Conservation (phyloP, 2,888 invertebrate species). For the Cheilosia soror region DNA sequence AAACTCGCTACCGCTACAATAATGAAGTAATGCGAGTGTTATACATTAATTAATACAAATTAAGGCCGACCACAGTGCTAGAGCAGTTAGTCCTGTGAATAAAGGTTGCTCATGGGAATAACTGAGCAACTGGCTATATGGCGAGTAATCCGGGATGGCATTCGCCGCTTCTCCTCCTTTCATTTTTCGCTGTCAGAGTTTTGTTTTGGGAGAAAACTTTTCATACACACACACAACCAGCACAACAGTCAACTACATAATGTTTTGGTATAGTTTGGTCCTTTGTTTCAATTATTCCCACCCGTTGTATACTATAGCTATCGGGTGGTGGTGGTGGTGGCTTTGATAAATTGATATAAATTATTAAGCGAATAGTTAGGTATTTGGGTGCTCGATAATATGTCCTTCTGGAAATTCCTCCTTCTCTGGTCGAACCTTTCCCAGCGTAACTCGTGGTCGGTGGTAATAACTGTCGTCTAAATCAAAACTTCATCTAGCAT, state of each 20-base stretch:
- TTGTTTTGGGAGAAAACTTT: slow-evolving; percentile 47
- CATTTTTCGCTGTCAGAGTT: neutral
- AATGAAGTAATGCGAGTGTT: slow-evolving; percentile 69
- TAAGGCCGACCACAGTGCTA: slow-evolving; percentile 54
- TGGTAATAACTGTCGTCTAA: slow-evolving; percentile 74
- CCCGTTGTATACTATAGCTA: slow-evolving; percentile 13
- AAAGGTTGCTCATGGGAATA: slow-evolving; percentile 64
- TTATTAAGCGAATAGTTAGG: slow-evolving; percentile 61
- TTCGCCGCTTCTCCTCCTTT: slow-evolving; percentile 32
- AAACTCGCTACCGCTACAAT: slow-evolving; percentile 43
- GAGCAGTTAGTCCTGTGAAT: slow-evolving; percentile 10
- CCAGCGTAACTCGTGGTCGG: slow-evolving; percentile 45
- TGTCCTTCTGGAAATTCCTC: slow-evolving; percentile 47
- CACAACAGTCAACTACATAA: slow-evolving; percentile 1
- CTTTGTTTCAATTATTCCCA: slow-evolving; percentile 71
- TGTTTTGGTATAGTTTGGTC: slow-evolving; percentile 54
- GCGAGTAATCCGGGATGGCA: slow-evolving; percentile 47
- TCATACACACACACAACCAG: slow-evolving; percentile 35
- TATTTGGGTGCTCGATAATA: neutral
- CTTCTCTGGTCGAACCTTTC: slow-evolving; percentile 16
- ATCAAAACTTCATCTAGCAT: slow-evolving; percentile 65
- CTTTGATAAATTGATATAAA: slow-evolving; percentile 73
- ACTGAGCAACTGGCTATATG: slow-evolving; percentile 56
- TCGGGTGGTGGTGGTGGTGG: slow-evolving; percentile 2
- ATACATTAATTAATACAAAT: slow-evolving; percentile 75